Evolutionary conservation across 35 echinoderm and acorn worm genomes (phyloP).

Genomic region (Chiridota heheva): DNA sequence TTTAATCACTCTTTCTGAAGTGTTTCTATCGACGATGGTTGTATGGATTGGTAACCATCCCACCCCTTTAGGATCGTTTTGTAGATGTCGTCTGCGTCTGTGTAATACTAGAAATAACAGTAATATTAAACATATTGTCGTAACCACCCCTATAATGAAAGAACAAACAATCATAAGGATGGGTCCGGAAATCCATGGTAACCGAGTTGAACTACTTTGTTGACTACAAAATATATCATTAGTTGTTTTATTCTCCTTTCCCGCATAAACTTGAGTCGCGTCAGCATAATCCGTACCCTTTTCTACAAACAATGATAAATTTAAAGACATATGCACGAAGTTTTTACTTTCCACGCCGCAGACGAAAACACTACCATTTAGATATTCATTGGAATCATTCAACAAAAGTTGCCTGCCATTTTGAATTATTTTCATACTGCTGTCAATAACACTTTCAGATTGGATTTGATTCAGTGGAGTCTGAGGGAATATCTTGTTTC

Average conservation of each 20-base stretch:
- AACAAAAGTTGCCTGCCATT: slow-evolving; percentile 28
- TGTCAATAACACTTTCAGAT: slow-evolving; percentile 13
- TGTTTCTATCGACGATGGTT: slow-evolving; percentile 31
- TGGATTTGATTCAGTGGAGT: slow-evolving; percentile 7
- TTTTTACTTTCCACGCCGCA: slow-evolving; percentile 19
- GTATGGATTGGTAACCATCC: slow-evolving; percentile 46
- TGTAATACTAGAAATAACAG: neutral
- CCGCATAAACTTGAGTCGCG: neutral
- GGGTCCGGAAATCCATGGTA: neutral
- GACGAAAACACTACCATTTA: slow-evolving; percentile 16
- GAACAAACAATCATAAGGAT: slow-evolving; percentile 3
- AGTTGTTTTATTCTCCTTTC: neutral
- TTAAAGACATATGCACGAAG: neutral
- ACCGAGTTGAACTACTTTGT: neutral
- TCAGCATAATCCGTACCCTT: neutral
- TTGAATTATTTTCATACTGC: slow-evolving; percentile 3
- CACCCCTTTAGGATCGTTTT: neutral
- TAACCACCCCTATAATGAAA: slow-evolving; percentile 18
- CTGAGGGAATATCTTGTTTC: slow-evolving; percentile 2
- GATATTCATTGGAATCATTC: slow-evolving; percentile 22
- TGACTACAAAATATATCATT: neutral
- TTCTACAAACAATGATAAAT: neutral
- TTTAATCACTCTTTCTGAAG: slow-evolving; percentile 19
- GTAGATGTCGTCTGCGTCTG: neutral
- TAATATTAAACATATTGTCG: slow-evolving; percentile 1